Conservation (phyloP, 2,113 vertebrate species). For the Calyptomena viridis region DNA sequence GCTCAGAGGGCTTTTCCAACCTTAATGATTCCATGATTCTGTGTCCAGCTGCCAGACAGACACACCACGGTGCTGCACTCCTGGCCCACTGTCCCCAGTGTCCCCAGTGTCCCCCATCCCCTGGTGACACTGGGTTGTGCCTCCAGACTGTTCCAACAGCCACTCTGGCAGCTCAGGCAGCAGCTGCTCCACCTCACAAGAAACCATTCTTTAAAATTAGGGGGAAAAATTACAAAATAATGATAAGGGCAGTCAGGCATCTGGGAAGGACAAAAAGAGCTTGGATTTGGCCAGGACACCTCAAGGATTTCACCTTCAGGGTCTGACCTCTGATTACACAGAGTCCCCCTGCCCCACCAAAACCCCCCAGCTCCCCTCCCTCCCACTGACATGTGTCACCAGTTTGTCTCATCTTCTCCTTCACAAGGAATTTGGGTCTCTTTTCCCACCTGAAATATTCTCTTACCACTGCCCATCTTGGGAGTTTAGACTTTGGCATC, state of each 20-base stretch:
- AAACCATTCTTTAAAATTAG: background rate
- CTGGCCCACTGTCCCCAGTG: background rate
- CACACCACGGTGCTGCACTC: background rate
- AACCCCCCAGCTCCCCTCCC: background rate
- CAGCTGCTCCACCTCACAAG: background rate
- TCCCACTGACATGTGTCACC: background rate
- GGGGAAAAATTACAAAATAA: fast-evolving
- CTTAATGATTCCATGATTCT: background rate
- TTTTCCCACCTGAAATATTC: background rate
- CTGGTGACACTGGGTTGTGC: background rate
- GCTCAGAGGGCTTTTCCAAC: background rate
- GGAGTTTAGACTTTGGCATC: background rate
- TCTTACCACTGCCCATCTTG: background rate
- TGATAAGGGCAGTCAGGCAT: fast-evolving
- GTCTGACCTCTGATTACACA: background rate
- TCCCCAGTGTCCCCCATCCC: background rate
- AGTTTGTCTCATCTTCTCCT: background rate
- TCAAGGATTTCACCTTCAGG: background rate
- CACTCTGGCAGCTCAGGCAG: background rate
- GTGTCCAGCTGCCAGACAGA: background rate
- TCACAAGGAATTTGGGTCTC: background rate
- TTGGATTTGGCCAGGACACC: background rate
- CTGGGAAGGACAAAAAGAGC: fast-evolving
- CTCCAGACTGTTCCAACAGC: background rate
- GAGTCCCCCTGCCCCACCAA: background rate